Evolutionary conservation across 2,797 vertebrate genomes (phyloP).

Genomic region (Sebastes iracundus): DNA sequence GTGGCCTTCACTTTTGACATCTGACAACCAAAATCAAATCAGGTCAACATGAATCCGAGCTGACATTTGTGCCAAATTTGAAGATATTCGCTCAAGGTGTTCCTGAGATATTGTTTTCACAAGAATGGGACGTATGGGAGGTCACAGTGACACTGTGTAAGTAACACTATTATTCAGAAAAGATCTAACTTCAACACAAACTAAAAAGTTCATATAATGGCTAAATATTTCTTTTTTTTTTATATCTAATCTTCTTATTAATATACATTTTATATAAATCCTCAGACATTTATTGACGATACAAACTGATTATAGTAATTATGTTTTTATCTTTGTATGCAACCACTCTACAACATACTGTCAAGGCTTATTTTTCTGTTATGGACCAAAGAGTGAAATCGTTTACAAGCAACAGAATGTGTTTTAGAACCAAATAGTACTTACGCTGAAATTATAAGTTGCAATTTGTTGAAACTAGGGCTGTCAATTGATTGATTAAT

Average conservation of each 20-base stretch:
- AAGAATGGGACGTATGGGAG: no score
- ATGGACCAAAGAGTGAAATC: neutral
- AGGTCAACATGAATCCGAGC: no score
- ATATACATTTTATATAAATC: neutral
- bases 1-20: no score
- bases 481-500: no score
- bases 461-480: neutral
- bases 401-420: neutral
- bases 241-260: neutral
- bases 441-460: neutral
- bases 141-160: no score
- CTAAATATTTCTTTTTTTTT: no score
- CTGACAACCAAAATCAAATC: no score
- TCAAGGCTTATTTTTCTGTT: neutral
- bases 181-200: neutral
- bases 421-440: neutral
- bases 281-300: neutral
- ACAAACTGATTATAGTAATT: neutral
- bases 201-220: neutral
- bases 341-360: neutral
- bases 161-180: no score
- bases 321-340: neutral
- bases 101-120: no score
- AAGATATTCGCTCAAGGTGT: no score
- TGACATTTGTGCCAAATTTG: no score